These are phyloP conservation scores for Folsomia manolachei DNA, from an alignment of 2,888 invertebrate species.

Conservation along the genomic window DNA sequence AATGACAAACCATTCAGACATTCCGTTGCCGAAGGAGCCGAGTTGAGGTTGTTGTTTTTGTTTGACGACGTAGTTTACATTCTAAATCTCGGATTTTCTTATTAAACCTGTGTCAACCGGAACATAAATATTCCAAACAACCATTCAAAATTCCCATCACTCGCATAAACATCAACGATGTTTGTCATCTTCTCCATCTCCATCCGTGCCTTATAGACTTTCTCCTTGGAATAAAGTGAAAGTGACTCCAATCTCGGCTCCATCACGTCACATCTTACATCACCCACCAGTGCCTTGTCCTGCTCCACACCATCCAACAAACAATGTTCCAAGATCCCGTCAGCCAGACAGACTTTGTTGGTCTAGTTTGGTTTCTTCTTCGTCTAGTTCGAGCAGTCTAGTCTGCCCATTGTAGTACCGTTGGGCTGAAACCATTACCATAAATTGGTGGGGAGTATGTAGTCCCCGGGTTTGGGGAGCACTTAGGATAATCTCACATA, in stretches of 20 bases:
- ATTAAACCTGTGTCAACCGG: not conserved
- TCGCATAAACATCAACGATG: not conserved
- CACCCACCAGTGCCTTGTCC: not conserved
- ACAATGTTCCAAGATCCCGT: not conserved
- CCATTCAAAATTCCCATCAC: not conserved
- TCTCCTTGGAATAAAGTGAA: not conserved
- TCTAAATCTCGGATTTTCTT: too few species aligned
- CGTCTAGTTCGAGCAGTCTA: too few species aligned
- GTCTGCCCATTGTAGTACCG: too few species aligned
- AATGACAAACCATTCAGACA: too few species aligned
- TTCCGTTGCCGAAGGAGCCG: too few species aligned
- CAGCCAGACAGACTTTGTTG: not conserved
- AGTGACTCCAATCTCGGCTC: not conserved
- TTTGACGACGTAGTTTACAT: too few species aligned
- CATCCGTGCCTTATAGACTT: not conserved
- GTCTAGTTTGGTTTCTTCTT: not conserved
- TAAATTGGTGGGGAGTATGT: not conserved
- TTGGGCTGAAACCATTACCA: slow-evolving; percentile 6
- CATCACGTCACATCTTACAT: not conserved
- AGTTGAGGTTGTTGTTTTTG: too few species aligned
- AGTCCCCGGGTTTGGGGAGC: not conserved
- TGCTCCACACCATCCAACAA: too few species aligned
- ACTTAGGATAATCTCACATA: slow-evolving; percentile 3
- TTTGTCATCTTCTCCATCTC: not conserved
- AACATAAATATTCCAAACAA: not conserved